Conservation (phyloP, 2,113 vertebrate genomes). For the Corydoras maculifer region DNA sequence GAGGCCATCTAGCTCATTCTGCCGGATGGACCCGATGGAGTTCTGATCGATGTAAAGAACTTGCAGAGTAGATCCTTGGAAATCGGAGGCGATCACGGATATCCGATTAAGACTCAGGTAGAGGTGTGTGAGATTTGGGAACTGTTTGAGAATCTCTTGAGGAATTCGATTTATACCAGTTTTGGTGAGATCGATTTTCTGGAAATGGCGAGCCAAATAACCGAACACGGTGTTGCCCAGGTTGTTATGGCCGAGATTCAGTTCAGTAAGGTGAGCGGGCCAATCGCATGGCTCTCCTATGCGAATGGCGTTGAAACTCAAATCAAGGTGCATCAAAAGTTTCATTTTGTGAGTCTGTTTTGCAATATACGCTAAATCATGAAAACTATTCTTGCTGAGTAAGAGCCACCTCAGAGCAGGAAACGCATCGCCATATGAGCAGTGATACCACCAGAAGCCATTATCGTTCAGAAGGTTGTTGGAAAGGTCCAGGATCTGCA, state of each 20-base stretch:
- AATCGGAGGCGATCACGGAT: constrained; percentile 40
- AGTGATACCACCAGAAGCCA: constrained; percentile 56
- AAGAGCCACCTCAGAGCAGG: constrained; percentile 49
- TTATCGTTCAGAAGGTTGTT: constrained; percentile 53
- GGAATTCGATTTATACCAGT: constrained; percentile 51
- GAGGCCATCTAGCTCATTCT: constrained; percentile 39
- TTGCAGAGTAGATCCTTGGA: constrained; percentile 36
- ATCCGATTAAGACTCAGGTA: constrained; percentile 54
- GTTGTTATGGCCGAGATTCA: constrained; percentile 53
- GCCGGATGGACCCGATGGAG: constrained; percentile 45
- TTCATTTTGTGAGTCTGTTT: constrained; percentile 46
- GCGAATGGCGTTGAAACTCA: constrained; percentile 55
- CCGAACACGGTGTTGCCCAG: constrained; percentile 50
- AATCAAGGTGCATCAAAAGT: constrained; percentile 48
- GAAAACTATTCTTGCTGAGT: constrained; percentile 55
- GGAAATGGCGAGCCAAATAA: constrained; percentile 51
- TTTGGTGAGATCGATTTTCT: constrained; percentile 52
- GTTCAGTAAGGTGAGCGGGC: constrained; percentile 49
- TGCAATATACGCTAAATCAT: constrained; percentile 47
- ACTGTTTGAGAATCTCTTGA: constrained; percentile 28
- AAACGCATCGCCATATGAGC: constrained; percentile 47
- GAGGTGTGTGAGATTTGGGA: constrained; percentile 50
- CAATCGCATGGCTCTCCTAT: constrained; percentile 40
- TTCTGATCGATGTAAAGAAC: constrained; percentile 53
- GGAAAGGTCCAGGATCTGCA: constrained; percentile 54